Conservation (phyloP, 30 jellyfish, hydroid and myxozoan species). For the Hydractinia symbiolongicarpus region DNA sequence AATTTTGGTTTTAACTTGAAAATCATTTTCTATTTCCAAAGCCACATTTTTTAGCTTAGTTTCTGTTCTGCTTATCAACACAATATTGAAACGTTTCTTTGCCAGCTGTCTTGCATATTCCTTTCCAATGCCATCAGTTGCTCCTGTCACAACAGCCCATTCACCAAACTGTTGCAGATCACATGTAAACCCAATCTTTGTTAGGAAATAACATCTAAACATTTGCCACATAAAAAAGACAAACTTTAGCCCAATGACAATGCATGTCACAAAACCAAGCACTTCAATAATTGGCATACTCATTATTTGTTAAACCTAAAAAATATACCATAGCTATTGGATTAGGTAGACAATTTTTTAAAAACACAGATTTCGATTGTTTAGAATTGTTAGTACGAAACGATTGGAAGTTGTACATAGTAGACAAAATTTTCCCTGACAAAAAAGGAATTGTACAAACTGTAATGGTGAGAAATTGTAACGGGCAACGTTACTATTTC, state of each 20-base stretch:
- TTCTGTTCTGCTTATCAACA: constrained; percentile 28
- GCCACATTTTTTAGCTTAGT: constrained; percentile 20
- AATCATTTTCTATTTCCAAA: neutral
- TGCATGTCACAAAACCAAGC: neutral
- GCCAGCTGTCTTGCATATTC: constrained; percentile 36
- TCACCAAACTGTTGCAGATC: constrained; percentile 26
- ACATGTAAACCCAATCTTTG: constrained; percentile 18
- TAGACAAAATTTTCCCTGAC: too few species aligned
- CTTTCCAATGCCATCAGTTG: constrained; percentile 53
- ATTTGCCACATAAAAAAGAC: constrained; percentile 16
- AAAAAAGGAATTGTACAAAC: too few species aligned
- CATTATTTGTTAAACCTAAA: neutral
- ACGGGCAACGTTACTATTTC: too few species aligned
- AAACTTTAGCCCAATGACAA: neutral
- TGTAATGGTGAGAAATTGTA: too few species aligned
- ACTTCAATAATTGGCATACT: neutral
- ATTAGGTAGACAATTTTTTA: neutral
- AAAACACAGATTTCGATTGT: too few species aligned
- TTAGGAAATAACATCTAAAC: constrained; percentile 11
- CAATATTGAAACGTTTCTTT: constrained; percentile 28
- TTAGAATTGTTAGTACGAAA: too few species aligned
- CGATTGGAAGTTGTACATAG: too few species aligned
- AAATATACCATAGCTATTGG: neutral
- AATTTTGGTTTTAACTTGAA: constrained; percentile 15
- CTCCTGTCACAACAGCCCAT: constrained; percentile 58